Percentiles rank a stretch among this genome's conserved stretches.
Conservation (phyloP, 2,113 vertebrate genomes). For the Dipodomys stephensi region DNA sequence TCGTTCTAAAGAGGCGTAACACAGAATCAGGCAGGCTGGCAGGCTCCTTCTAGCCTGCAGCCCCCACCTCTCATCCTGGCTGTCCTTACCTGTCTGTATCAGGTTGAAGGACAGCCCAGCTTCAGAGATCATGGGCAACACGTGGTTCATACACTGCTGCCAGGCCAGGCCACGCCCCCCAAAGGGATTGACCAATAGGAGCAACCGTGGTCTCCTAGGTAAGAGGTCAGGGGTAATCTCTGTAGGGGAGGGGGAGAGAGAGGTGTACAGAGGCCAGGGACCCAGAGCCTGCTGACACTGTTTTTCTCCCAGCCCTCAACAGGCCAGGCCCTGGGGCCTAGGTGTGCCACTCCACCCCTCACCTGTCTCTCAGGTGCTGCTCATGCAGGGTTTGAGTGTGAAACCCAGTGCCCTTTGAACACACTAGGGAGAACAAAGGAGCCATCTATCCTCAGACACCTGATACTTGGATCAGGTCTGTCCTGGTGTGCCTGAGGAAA, state of each 20-base stretch:
- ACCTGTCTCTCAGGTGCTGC: not conserved
- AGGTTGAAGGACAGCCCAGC: conserved; percentile 95
- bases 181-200: conserved; percentile 94
- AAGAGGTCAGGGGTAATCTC: conserved; percentile 91
- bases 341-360: not conserved
- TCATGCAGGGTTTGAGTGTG: not conserved
- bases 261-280: not conserved
- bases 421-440: not conserved
- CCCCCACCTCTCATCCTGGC: not conserved
- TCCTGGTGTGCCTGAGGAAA: not conserved
- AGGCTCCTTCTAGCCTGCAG: too few relatives aligned
- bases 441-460: not conserved
- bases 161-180: conserved; percentile 93
- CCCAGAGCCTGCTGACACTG: not conserved
- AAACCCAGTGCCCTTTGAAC: conserved; percentile 43
- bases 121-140: conserved; percentile 94
- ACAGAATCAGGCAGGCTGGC: not conserved
- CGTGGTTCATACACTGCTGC: conserved; percentile 93
- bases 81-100: conserved; percentile 91
- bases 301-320: not conserved
- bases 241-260: conserved; percentile 71
- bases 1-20: conserved; percentile 85
- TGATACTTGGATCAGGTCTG: not conserved
- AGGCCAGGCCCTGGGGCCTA: not conserved
- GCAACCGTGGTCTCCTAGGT: conserved; percentile 90